phyloP scores from a whole-genome alignment of 2,113 vertebrate species.

The Brachionichthys hirsutus region DNA sequence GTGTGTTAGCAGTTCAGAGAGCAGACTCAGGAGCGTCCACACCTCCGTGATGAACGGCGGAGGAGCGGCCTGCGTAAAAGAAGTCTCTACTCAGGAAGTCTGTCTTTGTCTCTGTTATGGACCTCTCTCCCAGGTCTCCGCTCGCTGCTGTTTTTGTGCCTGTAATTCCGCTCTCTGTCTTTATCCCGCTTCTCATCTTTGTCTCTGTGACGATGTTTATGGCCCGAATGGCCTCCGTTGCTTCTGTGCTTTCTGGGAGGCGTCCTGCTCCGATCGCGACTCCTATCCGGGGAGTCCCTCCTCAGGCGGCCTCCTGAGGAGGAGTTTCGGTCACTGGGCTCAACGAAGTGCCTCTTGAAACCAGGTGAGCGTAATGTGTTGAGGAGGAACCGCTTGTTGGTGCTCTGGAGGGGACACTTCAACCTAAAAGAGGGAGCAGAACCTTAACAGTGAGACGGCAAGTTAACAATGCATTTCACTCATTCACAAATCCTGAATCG shows the following conservation, averaged over 20 bases:
- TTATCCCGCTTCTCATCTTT: slow-evolving; percentile 47
- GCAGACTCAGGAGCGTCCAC: slow-evolving; percentile 4
- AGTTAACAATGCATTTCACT: no score
- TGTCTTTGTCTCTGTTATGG: slow-evolving; percentile 44
- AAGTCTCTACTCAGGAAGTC: slow-evolving; percentile 25
- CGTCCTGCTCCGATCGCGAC: slow-evolving; percentile 50
- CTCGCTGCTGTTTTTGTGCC: slow-evolving; percentile 38
- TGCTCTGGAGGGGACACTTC: slow-evolving; percentile 91
- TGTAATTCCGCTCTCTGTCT: slow-evolving; percentile 43
- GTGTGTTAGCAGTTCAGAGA: slow-evolving; percentile 9
- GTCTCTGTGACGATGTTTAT: slow-evolving; percentile 44
- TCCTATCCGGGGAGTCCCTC: slow-evolving; percentile 40
- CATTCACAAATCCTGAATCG: no score
- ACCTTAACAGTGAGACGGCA: no score
- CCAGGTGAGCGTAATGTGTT: slow-evolving; percentile 92
- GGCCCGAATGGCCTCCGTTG: slow-evolving; percentile 24
- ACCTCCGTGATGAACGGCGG: background rate
- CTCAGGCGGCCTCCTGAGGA: slow-evolving; percentile 26
- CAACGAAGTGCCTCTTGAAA: slow-evolving; percentile 66
- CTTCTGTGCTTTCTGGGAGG: slow-evolving; percentile 44
- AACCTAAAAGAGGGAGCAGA: slow-evolving; percentile 79
- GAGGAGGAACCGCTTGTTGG: slow-evolving; percentile 95
- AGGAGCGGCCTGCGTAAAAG: slow-evolving; percentile 13
- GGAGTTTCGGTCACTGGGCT: slow-evolving; percentile 58
- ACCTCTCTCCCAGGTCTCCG: slow-evolving; percentile 33